Conservation (phyloP, 2,113 vertebrate genomes). For the Clupea harengus region DNA sequence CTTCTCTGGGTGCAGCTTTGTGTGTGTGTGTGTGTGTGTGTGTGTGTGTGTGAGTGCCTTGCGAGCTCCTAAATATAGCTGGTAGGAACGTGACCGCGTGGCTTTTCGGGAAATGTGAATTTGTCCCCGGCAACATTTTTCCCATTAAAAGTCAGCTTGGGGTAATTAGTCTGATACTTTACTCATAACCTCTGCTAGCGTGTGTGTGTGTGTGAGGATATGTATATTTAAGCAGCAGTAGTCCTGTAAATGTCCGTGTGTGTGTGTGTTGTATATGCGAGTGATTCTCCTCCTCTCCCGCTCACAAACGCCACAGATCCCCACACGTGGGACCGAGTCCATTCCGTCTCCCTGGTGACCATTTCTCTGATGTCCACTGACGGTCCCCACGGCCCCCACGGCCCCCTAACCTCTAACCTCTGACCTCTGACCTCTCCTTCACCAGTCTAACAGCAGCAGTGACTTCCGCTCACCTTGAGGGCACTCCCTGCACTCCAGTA, state of each 20-base stretch:
- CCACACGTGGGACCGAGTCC: no score
- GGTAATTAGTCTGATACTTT: constrained; percentile 1
- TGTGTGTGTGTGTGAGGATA: no score
- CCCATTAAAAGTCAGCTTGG: not conserved
- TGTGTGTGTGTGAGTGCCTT: not conserved
- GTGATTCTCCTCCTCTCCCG: no score
- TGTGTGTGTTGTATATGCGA: no score
- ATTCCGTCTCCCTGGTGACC: no score
- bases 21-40: not conserved
- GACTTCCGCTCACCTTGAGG: not conserved
- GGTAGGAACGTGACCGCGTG: not conserved
- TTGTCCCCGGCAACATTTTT: constrained; percentile 4
- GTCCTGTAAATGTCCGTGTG: no score
- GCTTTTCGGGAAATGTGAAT: not conserved
- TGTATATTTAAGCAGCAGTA: no score
- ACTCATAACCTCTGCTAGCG: not conserved
- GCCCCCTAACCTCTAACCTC: no score
- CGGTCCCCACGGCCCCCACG: no score
- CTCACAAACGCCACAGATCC: no score
- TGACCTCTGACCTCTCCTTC: no score
- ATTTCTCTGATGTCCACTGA: no score
- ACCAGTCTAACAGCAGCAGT: not conserved
- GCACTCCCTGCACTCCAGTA: not conserved
- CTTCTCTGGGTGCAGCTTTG: not conserved
- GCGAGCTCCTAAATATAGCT: not conserved